Percentiles rank a stretch among this genome's conserved stretches.
phyloP scores from a whole-genome alignment of 30 jellyfish, hydroid and myxozoan genomes.

The Clytia hemisphaerica region DNA sequence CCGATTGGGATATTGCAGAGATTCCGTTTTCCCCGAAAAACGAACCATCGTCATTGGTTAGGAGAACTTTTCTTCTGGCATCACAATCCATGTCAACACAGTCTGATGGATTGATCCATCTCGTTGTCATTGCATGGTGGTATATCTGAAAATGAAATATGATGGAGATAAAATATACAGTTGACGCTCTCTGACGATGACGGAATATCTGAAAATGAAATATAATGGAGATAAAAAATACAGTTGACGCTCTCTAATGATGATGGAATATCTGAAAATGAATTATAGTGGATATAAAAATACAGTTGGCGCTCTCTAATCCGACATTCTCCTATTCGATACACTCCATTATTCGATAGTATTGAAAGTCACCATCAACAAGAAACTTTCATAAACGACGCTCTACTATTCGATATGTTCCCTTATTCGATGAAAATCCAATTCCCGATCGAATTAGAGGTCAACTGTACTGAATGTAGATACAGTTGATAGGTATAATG shows the following conservation, averaged over 20 bases:
- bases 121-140: conserved; percentile 30
- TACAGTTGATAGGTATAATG: no score
- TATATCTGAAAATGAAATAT: background rate
- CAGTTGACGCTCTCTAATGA: background rate
- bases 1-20: conserved; percentile 70
- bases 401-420: no score
- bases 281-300: no score
- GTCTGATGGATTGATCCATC: conserved; percentile 87
- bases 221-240: background rate
- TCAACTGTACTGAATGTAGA: no score
- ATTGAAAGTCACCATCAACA: no score
- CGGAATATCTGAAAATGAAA: background rate
- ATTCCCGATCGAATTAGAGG: no score
- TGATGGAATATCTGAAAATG: background rate
- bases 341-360: no score
- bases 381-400: no score
- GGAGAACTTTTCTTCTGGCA: conserved; percentile 67
- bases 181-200: no score
- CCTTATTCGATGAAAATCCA: no score
- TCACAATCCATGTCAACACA: conserved; percentile 99
- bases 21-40: conserved; percentile 50
- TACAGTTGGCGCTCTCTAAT: background rate
- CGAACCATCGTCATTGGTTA: conserved; percentile 85
- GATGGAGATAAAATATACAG: no score
- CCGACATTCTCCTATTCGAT: background rate